phyloP scores from a whole-genome alignment of 2,888 invertebrate genomes.

The Xestia xanthographa region DNA sequence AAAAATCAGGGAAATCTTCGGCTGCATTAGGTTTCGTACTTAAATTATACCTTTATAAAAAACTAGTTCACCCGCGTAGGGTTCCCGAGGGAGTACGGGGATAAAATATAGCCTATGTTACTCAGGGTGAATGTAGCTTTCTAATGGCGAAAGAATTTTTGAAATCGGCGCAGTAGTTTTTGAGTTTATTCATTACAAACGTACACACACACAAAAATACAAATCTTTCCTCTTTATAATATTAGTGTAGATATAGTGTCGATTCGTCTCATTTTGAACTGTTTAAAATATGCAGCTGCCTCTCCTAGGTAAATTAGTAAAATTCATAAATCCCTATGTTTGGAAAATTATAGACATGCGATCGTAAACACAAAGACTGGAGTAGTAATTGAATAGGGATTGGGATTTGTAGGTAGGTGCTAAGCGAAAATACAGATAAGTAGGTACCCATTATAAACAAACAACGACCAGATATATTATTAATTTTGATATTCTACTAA shows the following conservation, averaged over 20 bases:
- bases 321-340: background rate
- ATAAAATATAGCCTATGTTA: too few species aligned
- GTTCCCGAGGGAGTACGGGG: too few species aligned
- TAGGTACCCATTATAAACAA: background rate
- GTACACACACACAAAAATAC: too few species aligned
- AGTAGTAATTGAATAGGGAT: background rate
- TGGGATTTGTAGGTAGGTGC: background rate
- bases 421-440: background rate
- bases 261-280: background rate
- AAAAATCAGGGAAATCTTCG: background rate
- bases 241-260: background rate
- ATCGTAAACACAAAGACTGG: background rate
- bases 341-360: background rate
- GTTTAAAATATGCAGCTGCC: background rate
- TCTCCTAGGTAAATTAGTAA: background rate
- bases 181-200: too few species aligned
- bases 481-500: background rate
- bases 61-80: too few species aligned
- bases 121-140: too few species aligned
- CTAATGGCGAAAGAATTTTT: too few species aligned
- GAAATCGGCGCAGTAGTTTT: too few species aligned
- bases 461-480: background rate
- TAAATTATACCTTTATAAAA: background rate
- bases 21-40: background rate
- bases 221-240: too few species aligned